These are phyloP conservation scores for Dipodomys stephensi DNA, from an alignment of 2,113 vertebrate species.

Conservation along the genomic window DNA sequence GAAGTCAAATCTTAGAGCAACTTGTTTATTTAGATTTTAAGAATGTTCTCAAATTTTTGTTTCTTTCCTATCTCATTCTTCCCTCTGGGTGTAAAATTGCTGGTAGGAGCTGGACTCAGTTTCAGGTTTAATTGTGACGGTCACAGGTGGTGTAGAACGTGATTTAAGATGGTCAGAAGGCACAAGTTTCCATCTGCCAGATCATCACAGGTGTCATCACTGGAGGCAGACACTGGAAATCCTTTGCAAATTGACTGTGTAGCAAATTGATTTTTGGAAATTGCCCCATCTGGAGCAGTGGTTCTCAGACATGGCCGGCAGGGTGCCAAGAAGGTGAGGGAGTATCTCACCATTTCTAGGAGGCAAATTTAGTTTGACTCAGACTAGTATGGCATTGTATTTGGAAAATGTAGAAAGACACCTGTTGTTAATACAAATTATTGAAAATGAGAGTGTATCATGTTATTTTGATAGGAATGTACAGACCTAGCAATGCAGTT, in stretches of 20 bases:
- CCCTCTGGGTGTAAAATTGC: not conserved
- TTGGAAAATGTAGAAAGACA: slow-evolving; percentile 50
- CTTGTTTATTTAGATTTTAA: slow-evolving; percentile 25
- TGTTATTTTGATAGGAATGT: not conserved
- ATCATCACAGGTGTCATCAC: not conserved
- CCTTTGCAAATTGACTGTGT: not conserved
- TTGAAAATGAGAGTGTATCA: not conserved
- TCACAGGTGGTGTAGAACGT: not conserved
- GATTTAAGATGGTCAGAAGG: not conserved
- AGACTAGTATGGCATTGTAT: not conserved
- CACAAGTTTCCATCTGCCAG: too few species aligned
- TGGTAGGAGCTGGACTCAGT: not conserved
- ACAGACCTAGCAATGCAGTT: not conserved
- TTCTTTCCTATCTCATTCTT: not conserved
- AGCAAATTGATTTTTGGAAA: slow-evolving; percentile 33
- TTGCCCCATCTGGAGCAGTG: not conserved
- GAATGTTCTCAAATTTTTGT: not conserved
- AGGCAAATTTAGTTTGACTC: not conserved
- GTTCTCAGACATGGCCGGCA: not conserved
- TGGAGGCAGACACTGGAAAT: not conserved
- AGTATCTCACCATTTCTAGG: slow-evolving; percentile 12
- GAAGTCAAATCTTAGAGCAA: not conserved
- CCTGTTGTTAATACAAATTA: slow-evolving; percentile 14
- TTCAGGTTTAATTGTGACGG: slow-evolving; percentile 19
- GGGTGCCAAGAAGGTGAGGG: not conserved